These are phyloP conservation scores for Amphilophus citrinellus DNA, from an alignment of 2,113 vertebrate species.

Conservation along the genomic window DNA sequence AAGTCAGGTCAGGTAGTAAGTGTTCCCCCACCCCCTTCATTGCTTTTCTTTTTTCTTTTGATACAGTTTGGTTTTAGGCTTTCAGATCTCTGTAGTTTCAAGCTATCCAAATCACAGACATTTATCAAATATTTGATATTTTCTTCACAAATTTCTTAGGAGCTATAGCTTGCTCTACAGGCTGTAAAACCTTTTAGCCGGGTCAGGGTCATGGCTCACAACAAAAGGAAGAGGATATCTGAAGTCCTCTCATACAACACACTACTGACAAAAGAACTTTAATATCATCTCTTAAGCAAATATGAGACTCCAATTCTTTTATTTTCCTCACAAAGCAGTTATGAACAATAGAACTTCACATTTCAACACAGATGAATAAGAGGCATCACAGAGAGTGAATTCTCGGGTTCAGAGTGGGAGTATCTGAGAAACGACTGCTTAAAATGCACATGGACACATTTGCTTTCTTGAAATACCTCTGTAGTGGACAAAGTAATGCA, in stretches of 20 bases:
- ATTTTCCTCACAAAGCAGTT: neutral
- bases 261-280: constrained; percentile 14
- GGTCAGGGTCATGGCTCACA: constrained; percentile 13
- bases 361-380: neutral
- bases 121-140: constrained; percentile 14
- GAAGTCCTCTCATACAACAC: constrained; percentile 13
- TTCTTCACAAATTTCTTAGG: neutral
- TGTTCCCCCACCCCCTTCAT: neutral
- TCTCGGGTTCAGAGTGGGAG: neutral
- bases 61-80: constrained; percentile 4
- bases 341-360: neutral
- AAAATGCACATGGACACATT: constrained; percentile 3
- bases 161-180: neutral
- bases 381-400: neutral
- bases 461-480: neutral
- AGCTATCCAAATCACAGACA: constrained; percentile 13
- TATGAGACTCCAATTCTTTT: neutral
- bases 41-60: neutral
- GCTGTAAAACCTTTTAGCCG: constrained; percentile 10
- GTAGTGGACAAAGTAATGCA: neutral
- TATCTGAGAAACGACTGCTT: neutral
- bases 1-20: constrained; percentile 55
- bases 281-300: neutral
- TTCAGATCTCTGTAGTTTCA: constrained; percentile 9
- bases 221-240: constrained; percentile 3